These are phyloP conservation scores for Apotomis turbidana DNA, from an alignment of 2,888 invertebrate species.

Conservation along the genomic window DNA sequence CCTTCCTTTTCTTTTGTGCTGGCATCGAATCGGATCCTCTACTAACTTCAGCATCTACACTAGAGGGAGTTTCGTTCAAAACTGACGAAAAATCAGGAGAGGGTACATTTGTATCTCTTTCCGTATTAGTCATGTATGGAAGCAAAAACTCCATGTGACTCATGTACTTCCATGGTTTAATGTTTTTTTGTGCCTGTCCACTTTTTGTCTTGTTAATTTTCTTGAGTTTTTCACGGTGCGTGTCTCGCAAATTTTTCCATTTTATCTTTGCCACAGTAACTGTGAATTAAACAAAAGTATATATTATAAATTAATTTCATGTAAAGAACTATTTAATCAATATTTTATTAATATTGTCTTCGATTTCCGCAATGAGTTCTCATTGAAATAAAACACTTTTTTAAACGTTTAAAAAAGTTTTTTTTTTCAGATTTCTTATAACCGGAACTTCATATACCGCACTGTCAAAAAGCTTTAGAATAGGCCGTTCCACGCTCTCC, in stretches of 20 bases:
- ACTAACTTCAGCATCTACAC: slow-evolving; percentile 37
- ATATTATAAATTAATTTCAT: slow-evolving; percentile 40
- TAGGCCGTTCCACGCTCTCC: slow-evolving; percentile 31
- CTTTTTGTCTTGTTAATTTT: slow-evolving; percentile 44
- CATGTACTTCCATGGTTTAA: slow-evolving; percentile 45
- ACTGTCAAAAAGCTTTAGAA: slow-evolving; percentile 29
- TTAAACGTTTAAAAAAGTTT: slow-evolving; percentile 8
- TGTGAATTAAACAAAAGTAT: slow-evolving; percentile 43
- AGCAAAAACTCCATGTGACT: slow-evolving; percentile 43
- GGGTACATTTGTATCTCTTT: slow-evolving; percentile 35
- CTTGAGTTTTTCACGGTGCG: slow-evolving; percentile 45
- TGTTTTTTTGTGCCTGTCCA: slow-evolving; percentile 44
- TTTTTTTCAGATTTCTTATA: slow-evolving; percentile 43
- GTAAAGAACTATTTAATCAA: slow-evolving; percentile 24
- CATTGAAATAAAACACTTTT: slow-evolving; percentile 6
- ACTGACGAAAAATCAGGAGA: slow-evolving; percentile 41
- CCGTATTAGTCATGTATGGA: slow-evolving; percentile 43
- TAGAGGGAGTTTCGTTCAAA: slow-evolving; percentile 34
- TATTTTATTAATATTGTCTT: slow-evolving; percentile 10
- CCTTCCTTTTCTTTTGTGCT: slow-evolving; percentile 32
- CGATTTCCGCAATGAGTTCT: not conserved
- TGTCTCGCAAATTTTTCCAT: slow-evolving; percentile 44
- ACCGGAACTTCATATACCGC: slow-evolving; percentile 33
- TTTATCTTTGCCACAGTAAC: slow-evolving; percentile 42
- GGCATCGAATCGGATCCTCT: slow-evolving; percentile 34